A percentile compares a stretch with the other conserved stretches of the same genome.
Evolutionary conservation across 2,888 invertebrate species (phyloP).

Genomic region (Mesorhabditis spiculigera): DNA sequence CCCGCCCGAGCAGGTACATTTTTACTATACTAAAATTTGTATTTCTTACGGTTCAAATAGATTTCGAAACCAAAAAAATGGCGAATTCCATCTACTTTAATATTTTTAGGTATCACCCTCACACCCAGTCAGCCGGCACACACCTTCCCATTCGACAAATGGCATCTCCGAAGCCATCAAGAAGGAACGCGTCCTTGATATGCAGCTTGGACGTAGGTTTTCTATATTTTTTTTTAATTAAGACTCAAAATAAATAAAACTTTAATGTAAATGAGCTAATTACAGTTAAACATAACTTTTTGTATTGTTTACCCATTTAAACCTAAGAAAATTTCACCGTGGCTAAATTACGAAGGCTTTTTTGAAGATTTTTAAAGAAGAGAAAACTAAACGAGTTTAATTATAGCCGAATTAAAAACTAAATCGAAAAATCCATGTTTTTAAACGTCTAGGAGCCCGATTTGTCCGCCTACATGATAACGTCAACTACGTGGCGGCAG

Average conservation of each 20-base stretch:
- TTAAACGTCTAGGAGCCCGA: constrained; percentile 32
- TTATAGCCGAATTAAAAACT: neutral
- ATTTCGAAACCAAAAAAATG: no score
- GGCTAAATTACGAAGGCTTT: neutral
- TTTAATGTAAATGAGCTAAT: neutral
- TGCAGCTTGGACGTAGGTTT: constrained; percentile 55
- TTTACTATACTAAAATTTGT: no score
- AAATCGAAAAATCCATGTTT: neutral
- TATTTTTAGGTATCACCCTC: neutral
- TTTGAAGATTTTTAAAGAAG: no score
- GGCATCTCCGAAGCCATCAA: constrained; percentile 11
- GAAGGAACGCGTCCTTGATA: constrained; percentile 50
- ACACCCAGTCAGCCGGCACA: neutral
- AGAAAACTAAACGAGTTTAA: no score
- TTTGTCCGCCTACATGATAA: constrained; percentile 56
- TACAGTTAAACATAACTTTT: no score
- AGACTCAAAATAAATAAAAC: neutral
- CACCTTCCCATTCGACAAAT: constrained; percentile 5
- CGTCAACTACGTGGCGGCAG: constrained; percentile 56
- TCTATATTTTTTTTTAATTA: neutral
- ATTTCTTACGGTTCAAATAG: no score
- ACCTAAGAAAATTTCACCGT: neutral
- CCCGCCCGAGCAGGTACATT: constrained; percentile 1
- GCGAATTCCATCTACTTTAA: neutral
- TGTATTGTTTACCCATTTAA: no score